Evolutionary conservation across 1,140 invertebrate genomes (phyloP), one percentile per base, ranked within the genome.

Genomic region (Leucophenga varia): DNA sequence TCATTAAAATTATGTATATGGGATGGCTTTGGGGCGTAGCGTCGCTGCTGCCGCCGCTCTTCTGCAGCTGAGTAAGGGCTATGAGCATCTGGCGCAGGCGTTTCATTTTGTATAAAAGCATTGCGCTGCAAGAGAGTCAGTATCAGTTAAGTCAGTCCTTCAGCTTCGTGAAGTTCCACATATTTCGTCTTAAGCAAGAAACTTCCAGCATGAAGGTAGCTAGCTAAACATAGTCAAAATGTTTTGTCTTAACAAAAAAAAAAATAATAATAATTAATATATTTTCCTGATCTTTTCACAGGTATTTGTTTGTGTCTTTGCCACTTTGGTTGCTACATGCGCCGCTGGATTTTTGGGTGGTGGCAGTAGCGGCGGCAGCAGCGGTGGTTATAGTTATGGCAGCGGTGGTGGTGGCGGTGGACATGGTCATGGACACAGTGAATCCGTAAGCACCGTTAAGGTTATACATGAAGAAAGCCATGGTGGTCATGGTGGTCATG

Each of bases 171-270:
- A 63, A 65, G 63, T 67, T 65, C 56, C 63, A 40, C 12, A 52
- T 59, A 59, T 67, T 63, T 65, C 63, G 57, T 49, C 19, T 49
- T 38, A 67, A 65, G 63, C 63, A 65, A 65, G 63, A 65, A 65
- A 65, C 63, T 65, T 65, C 59, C 63, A 59, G 63, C 59, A 39
- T 65, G 63, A 65, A 59, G 63, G 63, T 65, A 36, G 52, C 55
- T 52, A n/a, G 25, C 12, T n/a, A n/a, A n/a, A n/a, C n/a, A n/a
- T n/a, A n/a, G n/a, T n/a, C n/a, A n/a, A n/a, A n/a, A n/a, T n/a
- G n/a, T n/a, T n/a, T n/a, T n/a, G n/a, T n/a, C n/a, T n/a, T n/a
- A n/a, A n/a, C n/a, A n/a, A n/a, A n/a, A n/a, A n/a, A n/a, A n/a
- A n/a, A n/a, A n/a, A n/a, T n/a, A n/a, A n/a, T n/a, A n/a, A n/a